Conservation (phyloP, 1,140 invertebrate species). For the Brachionus koreanus region DNA sequence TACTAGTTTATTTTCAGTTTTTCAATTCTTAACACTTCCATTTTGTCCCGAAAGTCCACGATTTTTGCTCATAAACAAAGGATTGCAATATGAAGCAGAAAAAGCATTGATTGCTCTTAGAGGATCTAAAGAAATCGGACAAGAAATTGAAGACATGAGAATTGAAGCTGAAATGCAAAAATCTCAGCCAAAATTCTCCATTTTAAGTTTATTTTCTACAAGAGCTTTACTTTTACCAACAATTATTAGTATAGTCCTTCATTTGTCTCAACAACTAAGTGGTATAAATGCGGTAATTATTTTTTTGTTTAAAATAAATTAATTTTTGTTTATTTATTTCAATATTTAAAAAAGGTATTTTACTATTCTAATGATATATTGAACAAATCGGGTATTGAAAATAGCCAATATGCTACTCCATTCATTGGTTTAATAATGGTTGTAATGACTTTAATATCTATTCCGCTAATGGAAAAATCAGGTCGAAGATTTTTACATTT, state of each 20-base stretch:
- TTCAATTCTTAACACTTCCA: conserved; percentile 83
- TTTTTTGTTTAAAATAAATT: background rate
- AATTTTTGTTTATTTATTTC: conserved; percentile 63
- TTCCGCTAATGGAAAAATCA: conserved; percentile 52
- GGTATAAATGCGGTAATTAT: conserved; percentile 70
- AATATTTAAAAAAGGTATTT: conserved; percentile 68
- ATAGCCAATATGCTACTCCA: conserved; percentile 71
- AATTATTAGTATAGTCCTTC: conserved; percentile 74
- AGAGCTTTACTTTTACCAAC: conserved; percentile 71
- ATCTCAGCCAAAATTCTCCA: background rate
- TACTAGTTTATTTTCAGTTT: conserved; percentile 79
- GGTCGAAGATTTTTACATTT: conserved; percentile 48
- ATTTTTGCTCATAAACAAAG: conserved; percentile 83
- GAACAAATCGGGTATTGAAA: conserved; percentile 64
- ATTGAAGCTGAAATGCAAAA: conserved; percentile 47
- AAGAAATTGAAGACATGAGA: conserved; percentile 51
- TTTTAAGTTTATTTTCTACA: conserved; percentile 19
- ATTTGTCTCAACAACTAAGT: conserved; percentile 79
- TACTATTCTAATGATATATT: conserved; percentile 73
- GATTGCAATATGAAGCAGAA: conserved; percentile 85
- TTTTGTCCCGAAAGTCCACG: conserved; percentile 88
- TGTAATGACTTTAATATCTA: conserved; percentile 66
- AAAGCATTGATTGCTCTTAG: conserved; percentile 62
- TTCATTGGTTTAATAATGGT: conserved; percentile 65
- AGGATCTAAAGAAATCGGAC: conserved; percentile 47